A percentile compares a stretch with the other conserved stretches of the same genome.
These are phyloP conservation scores for Xylota segnis DNA, from an alignment of 2,888 invertebrate species.

Conservation along the genomic window DNA sequence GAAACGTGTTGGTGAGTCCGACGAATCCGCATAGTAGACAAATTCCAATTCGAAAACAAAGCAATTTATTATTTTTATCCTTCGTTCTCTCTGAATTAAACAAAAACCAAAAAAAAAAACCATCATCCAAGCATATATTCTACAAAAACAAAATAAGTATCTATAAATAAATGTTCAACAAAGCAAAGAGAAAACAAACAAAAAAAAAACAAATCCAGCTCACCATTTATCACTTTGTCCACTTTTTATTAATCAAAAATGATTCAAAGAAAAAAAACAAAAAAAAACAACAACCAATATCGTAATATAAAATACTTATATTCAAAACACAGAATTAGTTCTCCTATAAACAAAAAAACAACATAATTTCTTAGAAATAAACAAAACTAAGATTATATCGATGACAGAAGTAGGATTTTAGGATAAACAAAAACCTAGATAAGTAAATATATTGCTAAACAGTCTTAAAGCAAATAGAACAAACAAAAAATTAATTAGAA, in stretches of 20 bases:
- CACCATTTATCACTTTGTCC: constrained; percentile 70
- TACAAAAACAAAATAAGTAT: constrained; percentile 37
- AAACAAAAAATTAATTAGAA: constrained; percentile 37
- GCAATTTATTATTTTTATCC: not conserved
- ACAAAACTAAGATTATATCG: constrained; percentile 28
- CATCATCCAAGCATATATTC: constrained; percentile 12
- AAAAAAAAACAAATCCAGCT: constrained; percentile 43
- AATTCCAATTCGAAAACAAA: not conserved
- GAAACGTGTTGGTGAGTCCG: constrained; percentile 7
- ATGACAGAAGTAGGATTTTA: constrained; percentile 49
- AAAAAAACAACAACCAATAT: constrained; percentile 10
- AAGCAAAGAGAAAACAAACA: constrained; percentile 22
- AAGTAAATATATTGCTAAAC: constrained; percentile 37
- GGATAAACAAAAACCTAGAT: constrained; percentile 43
- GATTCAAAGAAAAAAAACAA: constrained; percentile 16
- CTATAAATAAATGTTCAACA: constrained; percentile 47
- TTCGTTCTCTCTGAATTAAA: not conserved
- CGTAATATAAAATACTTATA: constrained; percentile 39
- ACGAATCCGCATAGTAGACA: not conserved
- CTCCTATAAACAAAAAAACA: constrained; percentile 37
- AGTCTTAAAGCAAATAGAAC: constrained; percentile 41
- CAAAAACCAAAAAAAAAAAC: not conserved
- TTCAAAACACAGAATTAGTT: constrained; percentile 57
- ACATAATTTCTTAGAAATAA: constrained; percentile 26
- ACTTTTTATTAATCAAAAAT: constrained; percentile 55